Percentiles rank a stretch among this genome's conserved stretches.
phyloP scores from a whole-genome alignment of 2,888 invertebrate genomes.

The Pyrocoelia pectoralis region DNA sequence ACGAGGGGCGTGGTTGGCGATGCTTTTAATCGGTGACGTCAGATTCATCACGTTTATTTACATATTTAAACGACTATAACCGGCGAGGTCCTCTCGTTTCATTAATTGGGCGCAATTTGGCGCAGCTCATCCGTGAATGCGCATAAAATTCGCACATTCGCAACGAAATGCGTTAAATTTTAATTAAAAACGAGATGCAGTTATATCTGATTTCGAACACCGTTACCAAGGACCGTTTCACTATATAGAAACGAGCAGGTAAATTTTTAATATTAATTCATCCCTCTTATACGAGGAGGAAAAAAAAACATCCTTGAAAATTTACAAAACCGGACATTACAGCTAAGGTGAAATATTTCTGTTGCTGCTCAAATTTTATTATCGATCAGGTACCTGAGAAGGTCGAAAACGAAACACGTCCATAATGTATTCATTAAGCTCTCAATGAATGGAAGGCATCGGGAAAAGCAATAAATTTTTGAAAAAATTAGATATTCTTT shows the following conservation, averaged over 20 bases:
- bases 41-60: too few relatives aligned
- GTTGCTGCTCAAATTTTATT: background rate
- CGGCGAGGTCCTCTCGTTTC: too few relatives aligned
- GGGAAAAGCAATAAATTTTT: background rate
- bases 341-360: background rate
- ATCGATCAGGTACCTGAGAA: background rate
- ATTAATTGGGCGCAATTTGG: background rate
- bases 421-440: background rate
- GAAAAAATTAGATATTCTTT: background rate
- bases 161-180: too few relatives aligned
- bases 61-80: too few relatives aligned
- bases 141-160: conserved; percentile 5
- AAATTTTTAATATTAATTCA: conserved; percentile 24
- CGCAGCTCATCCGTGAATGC: background rate
- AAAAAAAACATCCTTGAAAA: background rate
- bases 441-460: background rate
- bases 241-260: conserved; percentile 21
- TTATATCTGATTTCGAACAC: conserved; percentile 42
- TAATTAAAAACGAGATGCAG: conserved; percentile 43
- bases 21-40: too few relatives aligned
- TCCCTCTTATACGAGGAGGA: conserved; percentile 14
- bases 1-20: too few relatives aligned
- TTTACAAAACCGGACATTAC: conserved; percentile 1
- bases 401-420: background rate
- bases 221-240: conserved; percentile 25